These are phyloP conservation scores for Sebastes diaconus DNA, from an alignment of 2,797 vertebrate species.

Conservation along the genomic window DNA sequence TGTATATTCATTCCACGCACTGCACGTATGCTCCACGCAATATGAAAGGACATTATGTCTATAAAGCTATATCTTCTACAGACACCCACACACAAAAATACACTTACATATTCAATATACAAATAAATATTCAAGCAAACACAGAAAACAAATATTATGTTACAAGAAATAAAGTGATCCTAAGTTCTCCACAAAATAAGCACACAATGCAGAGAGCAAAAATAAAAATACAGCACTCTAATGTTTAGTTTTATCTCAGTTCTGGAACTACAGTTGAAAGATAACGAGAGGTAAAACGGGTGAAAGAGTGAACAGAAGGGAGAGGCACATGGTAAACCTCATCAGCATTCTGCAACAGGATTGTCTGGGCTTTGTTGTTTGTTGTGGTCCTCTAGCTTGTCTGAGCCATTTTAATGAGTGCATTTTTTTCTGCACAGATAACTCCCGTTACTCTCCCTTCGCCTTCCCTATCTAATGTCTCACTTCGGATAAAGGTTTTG, in stretches of 20 bases:
- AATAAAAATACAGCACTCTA: background rate
- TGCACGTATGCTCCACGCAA: background rate
- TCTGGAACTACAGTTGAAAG: conserved; percentile 39
- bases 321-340: conserved; percentile 60
- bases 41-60: background rate
- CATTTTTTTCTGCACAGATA: conserved; percentile 52
- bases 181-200: background rate
- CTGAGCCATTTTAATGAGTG: conserved; percentile 75
- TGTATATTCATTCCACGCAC: background rate
- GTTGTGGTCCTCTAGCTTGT: conserved; percentile 69
- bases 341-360: conserved; percentile 78
- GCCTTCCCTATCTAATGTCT: conserved; percentile 47
- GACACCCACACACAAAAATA: background rate
- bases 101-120: background rate
- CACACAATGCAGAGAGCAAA: background rate
- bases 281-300: conserved; percentile 5
- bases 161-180: background rate
- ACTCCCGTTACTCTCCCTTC: conserved; percentile 25
- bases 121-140: background rate
- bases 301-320: conserved; percentile 32
- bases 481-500: conserved; percentile 62
- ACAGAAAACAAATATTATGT: background rate
- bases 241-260: conserved; percentile 29
- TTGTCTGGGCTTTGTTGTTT: conserved; percentile 77
- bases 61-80: background rate